Conservation (phyloP, 2,113 vertebrate genomes). For the Chloroceryle aenea region DNA sequence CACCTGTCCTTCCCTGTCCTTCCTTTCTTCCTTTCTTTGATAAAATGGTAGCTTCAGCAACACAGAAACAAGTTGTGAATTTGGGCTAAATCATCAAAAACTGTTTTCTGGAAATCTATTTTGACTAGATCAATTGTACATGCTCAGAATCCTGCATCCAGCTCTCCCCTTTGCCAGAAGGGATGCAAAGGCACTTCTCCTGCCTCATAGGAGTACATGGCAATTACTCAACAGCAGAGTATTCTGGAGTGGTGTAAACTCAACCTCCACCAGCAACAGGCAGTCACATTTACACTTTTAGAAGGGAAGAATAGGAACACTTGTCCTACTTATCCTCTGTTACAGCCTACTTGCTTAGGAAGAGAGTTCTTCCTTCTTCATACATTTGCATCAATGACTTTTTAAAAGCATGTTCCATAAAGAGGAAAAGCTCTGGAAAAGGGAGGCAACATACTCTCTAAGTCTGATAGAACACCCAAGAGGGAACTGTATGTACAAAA, state of each 20-base stretch:
- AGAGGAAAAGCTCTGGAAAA: neutral
- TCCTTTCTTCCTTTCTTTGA: neutral
- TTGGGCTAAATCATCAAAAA: neutral
- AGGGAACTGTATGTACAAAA: neutral
- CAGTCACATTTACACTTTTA: neutral
- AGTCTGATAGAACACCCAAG: neutral
- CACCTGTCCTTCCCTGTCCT: neutral
- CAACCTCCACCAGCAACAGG: neutral
- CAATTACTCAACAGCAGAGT: neutral
- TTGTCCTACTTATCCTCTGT: neutral
- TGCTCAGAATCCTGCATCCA: neutral
- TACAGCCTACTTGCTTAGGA: neutral
- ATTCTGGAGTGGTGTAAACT: neutral
- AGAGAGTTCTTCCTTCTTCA: neutral
- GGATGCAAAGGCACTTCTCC: neutral
- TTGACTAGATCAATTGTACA: neutral
- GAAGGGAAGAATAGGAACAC: neutral
- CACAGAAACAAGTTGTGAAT: neutral
- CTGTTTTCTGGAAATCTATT: neutral
- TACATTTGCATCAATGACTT: neutral
- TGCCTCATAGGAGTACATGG: fast-evolving
- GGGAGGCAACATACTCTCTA: neutral
- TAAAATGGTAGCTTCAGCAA: neutral
- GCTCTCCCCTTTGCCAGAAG: neutral
- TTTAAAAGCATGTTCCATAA: neutral